Conservation (phyloP, 2,797 vertebrate species). For the Pantherophis vulpinus region DNA sequence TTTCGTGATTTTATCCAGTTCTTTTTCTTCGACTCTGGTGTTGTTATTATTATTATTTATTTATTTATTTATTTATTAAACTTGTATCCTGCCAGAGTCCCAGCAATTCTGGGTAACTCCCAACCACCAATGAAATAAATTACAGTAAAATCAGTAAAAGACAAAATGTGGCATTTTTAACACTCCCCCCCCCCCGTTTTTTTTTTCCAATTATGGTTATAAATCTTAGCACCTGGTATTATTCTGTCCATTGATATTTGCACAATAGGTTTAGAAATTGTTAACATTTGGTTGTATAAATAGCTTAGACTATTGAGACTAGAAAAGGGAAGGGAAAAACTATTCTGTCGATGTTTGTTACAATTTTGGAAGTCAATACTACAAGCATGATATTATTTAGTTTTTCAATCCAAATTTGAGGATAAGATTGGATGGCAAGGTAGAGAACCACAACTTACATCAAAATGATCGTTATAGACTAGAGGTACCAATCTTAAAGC, state of each 20-base stretch:
- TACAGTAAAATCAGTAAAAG: neutral
- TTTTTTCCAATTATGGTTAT: neutral
- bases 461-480: neutral
- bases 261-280: neutral
- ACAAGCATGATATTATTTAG: neutral
- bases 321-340: neutral
- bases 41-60: too few species aligned
- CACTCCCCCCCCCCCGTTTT: rapidly evolving
- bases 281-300: neutral
- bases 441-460: neutral
- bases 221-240: neutral
- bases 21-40: too few species aligned
- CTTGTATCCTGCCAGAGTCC: neutral
- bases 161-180: neutral
- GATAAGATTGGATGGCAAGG: neutral
- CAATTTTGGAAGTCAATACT: neutral
- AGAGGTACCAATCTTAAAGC: neutral
- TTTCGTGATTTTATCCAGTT: too few species aligned
- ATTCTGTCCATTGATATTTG: neutral
- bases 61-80: neutral
- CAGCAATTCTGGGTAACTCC: neutral
- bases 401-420: neutral
- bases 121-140: neutral
- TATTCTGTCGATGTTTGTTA: neutral
- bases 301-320: neutral